These are phyloP conservation scores for Pachycephala philippinensis DNA, from an alignment of 2,113 vertebrate species.

Conservation along the genomic window DNA sequence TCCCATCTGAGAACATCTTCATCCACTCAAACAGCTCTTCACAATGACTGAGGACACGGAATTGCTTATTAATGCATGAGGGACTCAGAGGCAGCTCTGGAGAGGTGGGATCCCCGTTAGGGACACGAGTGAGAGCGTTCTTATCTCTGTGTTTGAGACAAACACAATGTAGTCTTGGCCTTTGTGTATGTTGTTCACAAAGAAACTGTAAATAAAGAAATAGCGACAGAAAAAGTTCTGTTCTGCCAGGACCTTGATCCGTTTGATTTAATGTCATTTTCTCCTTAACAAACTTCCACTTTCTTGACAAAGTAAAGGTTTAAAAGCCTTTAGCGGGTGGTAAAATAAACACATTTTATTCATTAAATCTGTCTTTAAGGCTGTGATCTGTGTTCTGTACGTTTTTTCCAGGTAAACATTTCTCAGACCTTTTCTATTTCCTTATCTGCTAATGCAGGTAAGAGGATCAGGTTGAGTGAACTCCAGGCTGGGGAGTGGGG, in stretches of 20 bases:
- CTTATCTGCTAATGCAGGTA: neutral
- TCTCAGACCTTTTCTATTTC: neutral
- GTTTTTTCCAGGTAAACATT: neutral
- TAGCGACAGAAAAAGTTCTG: neutral
- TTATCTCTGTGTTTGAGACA: neutral
- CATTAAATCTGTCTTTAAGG: neutral
- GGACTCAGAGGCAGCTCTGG: neutral
- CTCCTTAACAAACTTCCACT: neutral
- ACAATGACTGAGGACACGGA: neutral
- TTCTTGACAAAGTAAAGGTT: neutral
- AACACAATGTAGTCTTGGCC: neutral
- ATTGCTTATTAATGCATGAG: neutral
- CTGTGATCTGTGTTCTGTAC: neutral
- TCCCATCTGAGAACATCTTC: neutral
- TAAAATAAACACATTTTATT: neutral
- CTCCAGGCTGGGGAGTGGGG: neutral
- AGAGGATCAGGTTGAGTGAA: neutral
- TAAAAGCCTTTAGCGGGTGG: neutral
- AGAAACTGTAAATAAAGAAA: neutral
- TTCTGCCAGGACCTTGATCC: neutral
- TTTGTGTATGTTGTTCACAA: rapidly evolving
- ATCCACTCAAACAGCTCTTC: neutral
- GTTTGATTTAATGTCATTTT: neutral
- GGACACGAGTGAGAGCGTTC: rapidly evolving
- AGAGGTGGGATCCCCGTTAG: neutral